Evolutionary conservation across 2,797 vertebrate species (phyloP).

Genomic region (Sphaeramia orbicularis): DNA sequence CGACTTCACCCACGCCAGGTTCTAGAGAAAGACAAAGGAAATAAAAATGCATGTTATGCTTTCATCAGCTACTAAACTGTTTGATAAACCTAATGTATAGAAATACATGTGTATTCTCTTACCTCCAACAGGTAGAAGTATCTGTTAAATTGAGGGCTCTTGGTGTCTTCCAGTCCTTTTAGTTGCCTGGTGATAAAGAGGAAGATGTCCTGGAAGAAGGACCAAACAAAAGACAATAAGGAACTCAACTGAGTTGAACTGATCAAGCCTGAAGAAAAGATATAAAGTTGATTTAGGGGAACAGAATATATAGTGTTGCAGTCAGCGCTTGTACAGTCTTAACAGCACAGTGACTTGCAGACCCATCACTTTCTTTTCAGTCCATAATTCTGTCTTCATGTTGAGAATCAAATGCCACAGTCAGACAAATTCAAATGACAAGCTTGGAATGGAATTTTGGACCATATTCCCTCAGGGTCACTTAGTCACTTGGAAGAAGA

Average conservation of each 20-base stretch:
- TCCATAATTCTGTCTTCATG: too few relatives aligned
- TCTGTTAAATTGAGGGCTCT: constrained; percentile 99
- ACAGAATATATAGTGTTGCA: too few relatives aligned
- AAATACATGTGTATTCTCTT: constrained; percentile 23
- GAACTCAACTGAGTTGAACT: not conserved
- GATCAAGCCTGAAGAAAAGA: not conserved
- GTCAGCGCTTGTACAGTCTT: too few relatives aligned
- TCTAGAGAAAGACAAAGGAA: constrained; percentile 81
- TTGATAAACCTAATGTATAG: not conserved
- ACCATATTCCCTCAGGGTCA: not conserved
- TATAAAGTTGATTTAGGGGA: too few relatives aligned
- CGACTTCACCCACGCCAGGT: constrained; percentile 99
- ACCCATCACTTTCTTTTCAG: too few relatives aligned
- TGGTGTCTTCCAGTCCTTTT: constrained; percentile 99
- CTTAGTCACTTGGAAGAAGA: not conserved
- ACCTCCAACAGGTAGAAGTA: constrained; percentile 99
- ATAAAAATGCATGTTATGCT: not conserved
- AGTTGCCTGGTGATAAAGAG: constrained; percentile 99
- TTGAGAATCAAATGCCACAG: too few relatives aligned
- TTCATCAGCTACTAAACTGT: not conserved
- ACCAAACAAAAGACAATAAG: not conserved
- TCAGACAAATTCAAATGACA: not conserved
- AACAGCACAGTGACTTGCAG: too few relatives aligned
- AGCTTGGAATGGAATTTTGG: not conserved
- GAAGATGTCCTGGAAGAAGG: constrained; percentile 94